Percentiles rank a stretch among this genome's conserved stretches.
These are phyloP conservation scores for Hormiphora californensis DNA, from an alignment of 37 sponge, comb jelly and placozoan species.

Conservation along the genomic window DNA sequence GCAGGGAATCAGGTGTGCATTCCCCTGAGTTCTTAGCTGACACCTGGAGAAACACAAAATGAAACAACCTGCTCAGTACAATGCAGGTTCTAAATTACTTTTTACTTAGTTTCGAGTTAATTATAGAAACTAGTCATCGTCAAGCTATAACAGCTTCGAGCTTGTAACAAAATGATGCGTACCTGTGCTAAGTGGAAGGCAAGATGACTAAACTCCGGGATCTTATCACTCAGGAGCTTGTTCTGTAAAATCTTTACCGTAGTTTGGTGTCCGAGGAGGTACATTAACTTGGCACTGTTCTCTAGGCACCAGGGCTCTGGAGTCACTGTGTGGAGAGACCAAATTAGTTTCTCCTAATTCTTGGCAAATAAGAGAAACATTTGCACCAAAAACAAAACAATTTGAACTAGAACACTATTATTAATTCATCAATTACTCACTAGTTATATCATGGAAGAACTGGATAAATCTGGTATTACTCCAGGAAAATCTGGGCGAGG, in stretches of 20 bases:
- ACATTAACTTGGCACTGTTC: slow-evolving; percentile 50
- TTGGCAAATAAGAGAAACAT: too few species aligned
- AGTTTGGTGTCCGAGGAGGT: neutral
- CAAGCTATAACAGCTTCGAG: too few species aligned
- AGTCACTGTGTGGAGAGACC: neutral
- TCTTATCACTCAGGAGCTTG: neutral
- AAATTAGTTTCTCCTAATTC: neutral
- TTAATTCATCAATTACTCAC: too few species aligned
- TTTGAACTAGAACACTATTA: too few species aligned
- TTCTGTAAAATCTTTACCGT: neutral
- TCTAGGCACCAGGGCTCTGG: slow-evolving; percentile 52
- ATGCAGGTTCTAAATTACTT: too few species aligned
- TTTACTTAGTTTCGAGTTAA: too few species aligned
- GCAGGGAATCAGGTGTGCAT: slow-evolving; percentile 16
- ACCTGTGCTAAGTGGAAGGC: slow-evolving; percentile 45
- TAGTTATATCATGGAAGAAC: slow-evolving; percentile 30
- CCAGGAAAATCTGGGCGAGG: neutral
- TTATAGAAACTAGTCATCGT: too few species aligned
- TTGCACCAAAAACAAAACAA: too few species aligned
- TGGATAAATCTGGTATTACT: neutral
- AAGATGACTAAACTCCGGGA: slow-evolving; percentile 26
- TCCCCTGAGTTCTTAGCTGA: slow-evolving; percentile 8
- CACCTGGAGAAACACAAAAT: slow-evolving; percentile 18
- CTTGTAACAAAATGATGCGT: neutral
- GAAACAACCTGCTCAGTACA: too few species aligned